Percentiles rank a stretch among this genome's conserved stretches.
phyloP scores from a whole-genome alignment of 2,797 vertebrate species.

The Danio choprae region DNA sequence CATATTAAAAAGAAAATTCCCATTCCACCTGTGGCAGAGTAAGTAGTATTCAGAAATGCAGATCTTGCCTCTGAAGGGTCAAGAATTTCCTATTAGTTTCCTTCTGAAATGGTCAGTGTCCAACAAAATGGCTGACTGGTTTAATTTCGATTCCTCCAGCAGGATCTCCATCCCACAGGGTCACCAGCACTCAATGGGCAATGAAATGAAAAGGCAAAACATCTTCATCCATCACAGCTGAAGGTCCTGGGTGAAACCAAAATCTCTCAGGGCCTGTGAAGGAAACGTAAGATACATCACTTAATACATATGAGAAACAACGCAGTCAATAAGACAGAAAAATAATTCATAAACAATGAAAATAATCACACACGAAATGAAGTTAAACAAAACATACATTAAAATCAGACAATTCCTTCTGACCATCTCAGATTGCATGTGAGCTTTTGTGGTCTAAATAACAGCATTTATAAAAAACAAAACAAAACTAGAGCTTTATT shows the following conservation, averaged over 20 bases:
- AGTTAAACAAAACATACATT: neutral
- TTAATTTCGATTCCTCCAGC: constrained; percentile 20
- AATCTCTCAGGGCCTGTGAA: constrained; percentile 46
- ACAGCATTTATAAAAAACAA: too few species aligned
- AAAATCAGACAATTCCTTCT: neutral
- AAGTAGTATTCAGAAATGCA: constrained; percentile 2
- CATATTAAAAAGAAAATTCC: constrained; percentile 11
- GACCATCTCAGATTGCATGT: too few species aligned
- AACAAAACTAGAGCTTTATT: too few species aligned
- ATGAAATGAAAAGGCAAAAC: constrained; percentile 41
- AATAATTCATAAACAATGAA: neutral
- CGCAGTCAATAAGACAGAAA: neutral
- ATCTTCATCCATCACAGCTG: constrained; percentile 25
- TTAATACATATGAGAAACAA: neutral
- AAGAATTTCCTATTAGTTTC: neutral
- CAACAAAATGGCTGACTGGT: constrained; percentile 15
- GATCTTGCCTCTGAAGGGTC: neutral
- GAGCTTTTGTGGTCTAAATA: too few species aligned
- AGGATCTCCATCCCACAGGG: neutral
- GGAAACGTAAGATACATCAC: constrained; percentile 18
- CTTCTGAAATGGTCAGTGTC: constrained; percentile 9
- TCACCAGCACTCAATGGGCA: constrained; percentile 6
- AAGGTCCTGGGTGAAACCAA: neutral
- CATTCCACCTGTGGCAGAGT: neutral
- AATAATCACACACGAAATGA: neutral